Base-by-base conservation (phyloP, 2,797 vertebrate genomes). In the Melanotaenia nigrans region DNA sequence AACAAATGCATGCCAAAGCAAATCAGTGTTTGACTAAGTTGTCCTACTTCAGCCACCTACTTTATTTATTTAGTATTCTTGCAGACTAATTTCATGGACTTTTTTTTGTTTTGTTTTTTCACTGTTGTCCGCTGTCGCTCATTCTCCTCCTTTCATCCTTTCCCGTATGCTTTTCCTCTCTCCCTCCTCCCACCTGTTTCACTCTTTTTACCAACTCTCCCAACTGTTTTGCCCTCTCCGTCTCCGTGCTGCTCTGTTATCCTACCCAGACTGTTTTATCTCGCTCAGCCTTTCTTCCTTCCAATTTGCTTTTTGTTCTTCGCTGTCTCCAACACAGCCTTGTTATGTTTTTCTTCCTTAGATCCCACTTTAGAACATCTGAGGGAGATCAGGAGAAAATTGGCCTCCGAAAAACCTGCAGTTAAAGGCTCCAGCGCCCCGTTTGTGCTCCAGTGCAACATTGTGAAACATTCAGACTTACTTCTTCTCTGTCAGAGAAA, bases 351-450 rank as follows among this genome's bases (percentile, higher is more conserved):
- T 87, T 82, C 85, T 86, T 80, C 86, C 86, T 89, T 85, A 90
- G 90, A 89, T 92, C 88, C 88, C 88, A 87, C 87, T 89, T 92
- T 90, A 89, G 81, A 92, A 89, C 90, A 92, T 91, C 90, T 91
- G 89, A 92, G 83, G 73, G 82, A 90, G 90, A 92, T 92, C 89
- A 91, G 87, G 88, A 81, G 90, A 88, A 92, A 92, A 92, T 91
- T 92, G 90, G 88, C 87, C 88, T 89, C 86, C 49, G 69, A 90
- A 91, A 91, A 92, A 87, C 87, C 85, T 87, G 82, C 85, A 88
- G 90, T 91, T 91, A 91, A 89, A 91, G 86, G 85, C 85, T 89
- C 77, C 86, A 45, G 82, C 72, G 56, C 84, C 81, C 81, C 60
- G 62, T 85, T 87, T 85, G 82, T 82, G 86, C 83, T 90, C 84